Evolutionary conservation across 2,797 vertebrate species (phyloP).

Genomic region (Thalassophryne amazonica): DNA sequence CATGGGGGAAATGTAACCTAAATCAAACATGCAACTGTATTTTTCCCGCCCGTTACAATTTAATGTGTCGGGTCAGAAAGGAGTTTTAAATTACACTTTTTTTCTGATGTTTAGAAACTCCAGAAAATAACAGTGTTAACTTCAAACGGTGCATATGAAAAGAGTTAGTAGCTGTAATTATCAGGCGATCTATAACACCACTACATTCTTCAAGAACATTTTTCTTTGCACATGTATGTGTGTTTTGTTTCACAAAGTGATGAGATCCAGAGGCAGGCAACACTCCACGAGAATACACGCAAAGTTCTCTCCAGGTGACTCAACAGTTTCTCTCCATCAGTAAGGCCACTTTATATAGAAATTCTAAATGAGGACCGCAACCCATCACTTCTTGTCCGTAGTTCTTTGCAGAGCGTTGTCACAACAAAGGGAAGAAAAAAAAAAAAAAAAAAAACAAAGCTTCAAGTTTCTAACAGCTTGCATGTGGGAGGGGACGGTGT

Average conservation of each 20-base stretch:
- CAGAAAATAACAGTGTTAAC: constrained; percentile 28
- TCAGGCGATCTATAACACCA: constrained; percentile 82
- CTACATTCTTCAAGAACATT: constrained; percentile 65
- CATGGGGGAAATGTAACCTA: constrained; percentile 22
- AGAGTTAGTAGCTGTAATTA: constrained; percentile 56
- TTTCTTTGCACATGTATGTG: constrained; percentile 21
- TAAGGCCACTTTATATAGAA: constrained; percentile 97
- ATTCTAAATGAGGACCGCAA: constrained; percentile 83
- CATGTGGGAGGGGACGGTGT: constrained; percentile 68
- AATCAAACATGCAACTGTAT: too few relatives aligned
- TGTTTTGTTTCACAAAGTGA: constrained; percentile 66
- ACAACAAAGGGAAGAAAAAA: constrained; percentile 10
- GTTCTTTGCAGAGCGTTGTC: constrained; percentile 63
- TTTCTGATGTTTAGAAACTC: constrained; percentile 44
- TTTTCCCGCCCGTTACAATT: constrained; percentile 24
- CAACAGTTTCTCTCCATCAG: constrained; percentile 76
- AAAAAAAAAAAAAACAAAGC: constrained; percentile 22
- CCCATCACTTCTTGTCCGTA: constrained; percentile 76
- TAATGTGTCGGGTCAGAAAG: constrained; percentile 54
- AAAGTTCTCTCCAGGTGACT: constrained; percentile 76
- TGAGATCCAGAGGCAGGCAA: constrained; percentile 73
- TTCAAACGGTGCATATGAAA: constrained; percentile 51
- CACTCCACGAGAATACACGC: constrained; percentile 64
- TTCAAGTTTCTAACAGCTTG: constrained; percentile 74
- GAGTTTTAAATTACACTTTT: constrained; percentile 61